phyloP scores from a whole-genome alignment of 2,797 vertebrate species.

The Enteromius unitaeniatus region DNA sequence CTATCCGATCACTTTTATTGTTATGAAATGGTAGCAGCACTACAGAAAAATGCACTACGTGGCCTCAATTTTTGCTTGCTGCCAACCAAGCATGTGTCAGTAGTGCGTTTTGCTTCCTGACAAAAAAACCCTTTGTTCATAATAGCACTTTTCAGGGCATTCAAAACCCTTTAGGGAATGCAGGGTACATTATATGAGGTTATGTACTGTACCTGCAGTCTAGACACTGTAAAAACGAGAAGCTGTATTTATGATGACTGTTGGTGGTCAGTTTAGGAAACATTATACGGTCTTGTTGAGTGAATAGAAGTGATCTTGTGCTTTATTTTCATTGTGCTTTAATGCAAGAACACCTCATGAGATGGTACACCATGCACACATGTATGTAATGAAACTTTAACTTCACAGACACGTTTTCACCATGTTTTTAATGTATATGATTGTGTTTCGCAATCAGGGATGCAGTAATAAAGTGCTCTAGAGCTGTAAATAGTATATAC shows the following conservation, averaged over 20 bases:
- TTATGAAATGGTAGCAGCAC: constrained; percentile 25
- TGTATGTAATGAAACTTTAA: constrained; percentile 6
- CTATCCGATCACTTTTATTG: constrained; percentile 7
- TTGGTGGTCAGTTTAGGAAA: neutral
- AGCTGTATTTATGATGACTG: constrained; percentile 12
- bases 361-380: constrained; percentile 7
- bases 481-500: neutral
- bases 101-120: constrained; percentile 5
- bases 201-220: constrained; percentile 24
- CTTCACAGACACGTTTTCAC: neutral
- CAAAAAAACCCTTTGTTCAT: neutral
- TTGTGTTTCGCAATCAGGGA: constrained; percentile 13
- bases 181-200: constrained; percentile 29
- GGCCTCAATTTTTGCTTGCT: constrained; percentile 1
- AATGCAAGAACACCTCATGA: constrained; percentile 17
- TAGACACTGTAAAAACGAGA: constrained; percentile 7
- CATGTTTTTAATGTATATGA: neutral
- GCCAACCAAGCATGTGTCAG: constrained; percentile 23
- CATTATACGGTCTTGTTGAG: constrained; percentile 12
- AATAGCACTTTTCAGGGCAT: constrained; percentile 25
- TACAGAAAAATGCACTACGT: neutral
- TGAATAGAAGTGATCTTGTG: constrained; percentile 6
- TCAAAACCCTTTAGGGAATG: constrained; percentile 18
- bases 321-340: constrained; percentile 40
- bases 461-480: neutral